Base-by-base conservation (phyloP, 1,140 invertebrate genomes). In the Stegodyphus mimosarum region DNA sequence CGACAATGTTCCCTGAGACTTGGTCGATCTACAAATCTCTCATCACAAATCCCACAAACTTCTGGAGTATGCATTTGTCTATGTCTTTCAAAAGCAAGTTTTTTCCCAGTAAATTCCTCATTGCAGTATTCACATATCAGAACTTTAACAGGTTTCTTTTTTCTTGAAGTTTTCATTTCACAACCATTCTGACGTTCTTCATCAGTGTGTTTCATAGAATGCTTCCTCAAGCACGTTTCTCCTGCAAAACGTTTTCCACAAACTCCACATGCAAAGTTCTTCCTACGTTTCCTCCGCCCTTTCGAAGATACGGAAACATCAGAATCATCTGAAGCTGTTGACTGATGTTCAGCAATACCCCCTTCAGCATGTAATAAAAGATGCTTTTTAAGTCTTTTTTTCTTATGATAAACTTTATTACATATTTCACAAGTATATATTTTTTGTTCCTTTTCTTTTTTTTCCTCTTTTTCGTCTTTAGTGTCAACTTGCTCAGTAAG, bases 31-130 rank as follows among this genome's bases (percentile, higher is more conserved):
- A 76, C 73, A 69, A 84, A 84, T 70, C 81, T 76, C 13, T 67
- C 72, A 60, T 84, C 81, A 70, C 81, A 84, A 49, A 84, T 84
- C 15, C 81, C 81, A 75, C 81, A 84, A 4, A 84, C 81, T 60
- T 84, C 81, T 13, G 81, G 81, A 9, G 81, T 84, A 18, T 84
- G 81, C 7, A 53, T 17, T 48, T 67, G 50, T 50, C 64, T 13
- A 5, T 84, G 81, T 55, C 76, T 84, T 9, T 75, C 10, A 51
- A 55, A 84, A 52, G 63, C 72, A 60, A 15, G n/a, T 49, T 49
- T 67, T 11, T 33, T 52, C 3, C 81, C 81, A 13, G 52, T 70
- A 33, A 84, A 84, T n/a, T 70, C 73, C 50, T 84, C 81, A 53
- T 84, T 69, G 17, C 81, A 84, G 49, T 69, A 75, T n/a, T 75